Evolutionary conservation across 2,888 invertebrate genomes (phyloP), one percentile per base, ranked within the genome.

Genomic region (Rapana venosa): DNA sequence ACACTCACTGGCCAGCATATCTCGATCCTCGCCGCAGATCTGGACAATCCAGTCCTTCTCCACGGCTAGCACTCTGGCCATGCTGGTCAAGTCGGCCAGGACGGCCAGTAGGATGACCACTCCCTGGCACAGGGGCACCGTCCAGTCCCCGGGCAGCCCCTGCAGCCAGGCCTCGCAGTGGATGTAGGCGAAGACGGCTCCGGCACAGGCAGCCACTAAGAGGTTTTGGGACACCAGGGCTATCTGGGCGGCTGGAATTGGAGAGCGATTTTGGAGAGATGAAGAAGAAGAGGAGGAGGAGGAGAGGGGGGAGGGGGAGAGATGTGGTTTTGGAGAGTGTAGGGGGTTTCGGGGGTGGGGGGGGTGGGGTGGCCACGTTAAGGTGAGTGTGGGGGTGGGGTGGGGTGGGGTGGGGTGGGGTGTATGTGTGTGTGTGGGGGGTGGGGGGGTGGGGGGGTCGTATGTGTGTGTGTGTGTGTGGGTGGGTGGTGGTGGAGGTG

Each of bases 41-140:
- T 96, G 96, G 30, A 96, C 96, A 32, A 97, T 95, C 97, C 97
- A 97, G 92, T 97, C 97, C 90, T 96, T 96, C 91, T 96, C 96
- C 58, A 97, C 93, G n/a, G 95, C 94, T 88, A 95, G 94, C 70
- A 91, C 93, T 8, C 93, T 92, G 4, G 96, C 96, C 66, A 96
- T 93, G 61, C 96, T 96, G 20, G 96, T 96, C 81, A 96, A 92
- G 86, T 94, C 94, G 5, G 96, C 95, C n/a, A 96, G 86, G 81
- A 96, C 94, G n/a, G 96, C 96, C 20, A 96, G 92, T 0, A 95
- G 47, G 56, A 96, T 96, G 87, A 96, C 94, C 26, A 93, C 88
- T 4, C 91, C 93, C 87, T 96, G 93, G 30, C 92, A 91, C 56
- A 94, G 84, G 11, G 87, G 90, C 35, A 91, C 86, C 26, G 93